Base-by-base conservation (phyloP, 2,797 vertebrate genomes). In the Alcedo quadribrachys region DNA sequence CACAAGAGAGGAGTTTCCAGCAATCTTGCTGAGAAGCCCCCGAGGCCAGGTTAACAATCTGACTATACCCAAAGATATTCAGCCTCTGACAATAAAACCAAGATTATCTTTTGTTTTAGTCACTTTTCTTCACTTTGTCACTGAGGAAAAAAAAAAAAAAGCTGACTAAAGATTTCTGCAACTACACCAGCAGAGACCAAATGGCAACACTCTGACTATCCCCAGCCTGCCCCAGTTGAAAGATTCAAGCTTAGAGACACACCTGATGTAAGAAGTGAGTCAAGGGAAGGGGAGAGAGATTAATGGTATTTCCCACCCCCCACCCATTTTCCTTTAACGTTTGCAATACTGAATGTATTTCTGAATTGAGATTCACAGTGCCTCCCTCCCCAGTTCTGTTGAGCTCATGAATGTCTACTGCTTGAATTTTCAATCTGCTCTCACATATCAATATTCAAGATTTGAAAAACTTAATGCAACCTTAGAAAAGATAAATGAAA, bases 11-110 rank as follows among this genome's bases (percentile, higher is more conserved):
- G 50, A 83, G 94, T 94, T 95, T 96, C 93, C 87, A 66, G 89
- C 66, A 92, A 61, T 25, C 93, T 87, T 84, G 89, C 87, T 89
- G 94, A 92, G 92, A 93, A 94, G 76, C 35, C 66, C 94, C 92
- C 20, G 35, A 89, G 87, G 91, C 82, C 89, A 95, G 61, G 53
- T 86, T 81, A 94, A 83, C 51, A 87, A 93, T 89, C 55, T 84
- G 68, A 84, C 81, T 95, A 61, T 67, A 65, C 68, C 65, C 75
- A 82, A 73, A 89, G 71, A 82, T 51, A 95, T 61, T 74, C 71
- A 85, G 20, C 25, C n/a, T 94, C 63, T 48, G 20, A 77, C 21
- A 84, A 18, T 1, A 67, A 79, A 30, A 45, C 48, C 53, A 66
- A 62, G 93, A 85, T 65, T 69, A 57, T 40, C n/a, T 80, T 63